Percentiles rank a stretch among this genome's conserved stretches.
Conservation (phyloP, 2,113 vertebrate species). For the Xiphophorus maculatus region DNA sequence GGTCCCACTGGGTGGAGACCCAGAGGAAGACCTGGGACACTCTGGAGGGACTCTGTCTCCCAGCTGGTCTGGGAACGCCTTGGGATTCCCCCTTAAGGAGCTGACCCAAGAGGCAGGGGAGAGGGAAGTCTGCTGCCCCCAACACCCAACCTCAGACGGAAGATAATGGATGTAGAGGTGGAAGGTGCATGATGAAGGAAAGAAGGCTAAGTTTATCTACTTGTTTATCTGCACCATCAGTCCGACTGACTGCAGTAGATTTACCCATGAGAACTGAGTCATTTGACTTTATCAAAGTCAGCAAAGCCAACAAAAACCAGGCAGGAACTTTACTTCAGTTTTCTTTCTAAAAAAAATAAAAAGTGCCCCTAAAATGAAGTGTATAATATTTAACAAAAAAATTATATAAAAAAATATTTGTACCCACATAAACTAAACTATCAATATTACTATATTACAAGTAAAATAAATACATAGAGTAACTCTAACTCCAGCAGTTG, state of each 20-base stretch:
- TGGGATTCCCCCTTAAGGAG: too few relatives aligned
- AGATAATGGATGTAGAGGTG: too few relatives aligned
- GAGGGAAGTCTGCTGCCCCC: too few relatives aligned
- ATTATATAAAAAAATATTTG: background rate
- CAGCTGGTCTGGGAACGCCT: too few relatives aligned
- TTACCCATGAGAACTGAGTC: constrained; percentile 55
- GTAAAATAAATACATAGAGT: background rate
- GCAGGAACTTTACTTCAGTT: background rate
- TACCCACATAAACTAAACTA: background rate
- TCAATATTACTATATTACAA: background rate
- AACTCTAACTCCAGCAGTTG: too few relatives aligned
- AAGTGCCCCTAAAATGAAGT: constrained; percentile 8
- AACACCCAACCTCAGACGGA: too few relatives aligned
- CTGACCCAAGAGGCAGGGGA: too few relatives aligned
- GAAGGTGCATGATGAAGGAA: constrained; percentile 7
- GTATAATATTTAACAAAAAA: background rate
- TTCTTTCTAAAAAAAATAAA: constrained; percentile 7
- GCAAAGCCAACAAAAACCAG: constrained; percentile 22
- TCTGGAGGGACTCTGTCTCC: too few relatives aligned
- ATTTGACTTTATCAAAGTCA: constrained; percentile 33
- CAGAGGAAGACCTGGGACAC: too few relatives aligned
- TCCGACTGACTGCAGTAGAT: constrained; percentile 39
- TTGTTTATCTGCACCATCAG: constrained; percentile 47
- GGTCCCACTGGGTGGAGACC: too few relatives aligned
- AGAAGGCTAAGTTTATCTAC: constrained; percentile 1